Base-by-base conservation (phyloP, 1,140 invertebrate genomes). In the Lerema accius region DNA sequence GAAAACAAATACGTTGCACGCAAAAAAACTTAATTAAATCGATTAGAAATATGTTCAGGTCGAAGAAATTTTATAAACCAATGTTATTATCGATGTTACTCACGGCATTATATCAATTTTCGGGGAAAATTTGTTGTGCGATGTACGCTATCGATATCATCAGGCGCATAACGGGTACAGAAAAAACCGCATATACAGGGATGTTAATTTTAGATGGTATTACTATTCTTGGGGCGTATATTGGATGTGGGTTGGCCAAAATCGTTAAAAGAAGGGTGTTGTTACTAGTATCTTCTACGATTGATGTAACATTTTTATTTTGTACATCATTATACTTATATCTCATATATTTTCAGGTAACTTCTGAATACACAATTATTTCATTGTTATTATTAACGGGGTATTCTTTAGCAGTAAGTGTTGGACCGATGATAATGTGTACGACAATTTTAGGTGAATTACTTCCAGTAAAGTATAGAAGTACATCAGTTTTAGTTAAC, bases 161-260 rank as follows among this genome's bases (percentile, higher is more conserved):
- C 13, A 71, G 60, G 35, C 63, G 63, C 53, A 66, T 77, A n/a
- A 77, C 69, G 0, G 48, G 65, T 5, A 64, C 43, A 26, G 67
- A 74, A 13, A 50, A 68, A 0, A 62, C 60, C 4, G 69, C 74
- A 4, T 76, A 76, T 28, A 64, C 23, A 0, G 73, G 65, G 0
- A 73, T 78, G 76, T 40, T 78, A n/a, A 63, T 76, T n/a, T 42
- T 78, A 16, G 76, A 78, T 59, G 76, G 68, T 3, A 63, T 78
- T 5, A 78, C 76, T n/a, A 66, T 78, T 19, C 35, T 67, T n/a
- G 65, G 73, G 10, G 71, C 73, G 68, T 71, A 71, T 42, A 11
- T 71, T 37, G 76, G 73, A 1, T 71, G 71, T 26, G 50, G 49
- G 4, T 45, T 76, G 15, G 62, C 76, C 3, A 73, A 65, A 60